Conservation (phyloP, 2,797 vertebrate genomes). For the Allobates femoralis region DNA sequence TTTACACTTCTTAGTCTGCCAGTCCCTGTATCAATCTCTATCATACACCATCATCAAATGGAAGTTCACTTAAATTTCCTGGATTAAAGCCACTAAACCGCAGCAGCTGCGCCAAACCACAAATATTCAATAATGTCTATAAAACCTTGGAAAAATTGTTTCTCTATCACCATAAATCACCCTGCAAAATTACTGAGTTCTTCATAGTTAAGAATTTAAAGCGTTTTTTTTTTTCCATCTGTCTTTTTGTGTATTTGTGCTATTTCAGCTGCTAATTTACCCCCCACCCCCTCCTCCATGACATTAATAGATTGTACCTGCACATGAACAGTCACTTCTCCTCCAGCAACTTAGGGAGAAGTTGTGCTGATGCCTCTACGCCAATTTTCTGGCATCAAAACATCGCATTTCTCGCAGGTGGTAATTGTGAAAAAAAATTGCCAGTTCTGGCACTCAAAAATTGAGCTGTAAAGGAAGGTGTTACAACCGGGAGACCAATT, state of each 20-base stretch:
- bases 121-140: constrained; percentile 10
- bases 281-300: too few relatives aligned
- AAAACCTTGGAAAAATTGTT: constrained; percentile 5
- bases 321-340: neutral
- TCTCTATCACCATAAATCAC: neutral
- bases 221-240: neutral
- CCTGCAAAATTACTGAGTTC: neutral
- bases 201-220: neutral
- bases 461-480: too few relatives aligned
- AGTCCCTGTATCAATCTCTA: neutral
- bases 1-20: neutral
- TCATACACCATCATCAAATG: neutral
- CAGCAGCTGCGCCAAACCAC: constrained; percentile 6
- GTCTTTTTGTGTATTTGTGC: neutral
- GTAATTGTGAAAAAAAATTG: too few relatives aligned
- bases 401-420: too few relatives aligned
- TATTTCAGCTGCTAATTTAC: neutral
- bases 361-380: too few relatives aligned
- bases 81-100: constrained; percentile 2
- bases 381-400: too few relatives aligned
- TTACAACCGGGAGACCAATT: too few relatives aligned
- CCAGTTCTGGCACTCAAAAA: too few relatives aligned
- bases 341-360: neutral
- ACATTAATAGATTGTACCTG: neutral
- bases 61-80: neutral